Percentiles rank a stretch among this genome's conserved stretches.
phyloP scores from a whole-genome alignment of 2,888 invertebrate species.

The Rhimphoctona megacephalus region DNA sequence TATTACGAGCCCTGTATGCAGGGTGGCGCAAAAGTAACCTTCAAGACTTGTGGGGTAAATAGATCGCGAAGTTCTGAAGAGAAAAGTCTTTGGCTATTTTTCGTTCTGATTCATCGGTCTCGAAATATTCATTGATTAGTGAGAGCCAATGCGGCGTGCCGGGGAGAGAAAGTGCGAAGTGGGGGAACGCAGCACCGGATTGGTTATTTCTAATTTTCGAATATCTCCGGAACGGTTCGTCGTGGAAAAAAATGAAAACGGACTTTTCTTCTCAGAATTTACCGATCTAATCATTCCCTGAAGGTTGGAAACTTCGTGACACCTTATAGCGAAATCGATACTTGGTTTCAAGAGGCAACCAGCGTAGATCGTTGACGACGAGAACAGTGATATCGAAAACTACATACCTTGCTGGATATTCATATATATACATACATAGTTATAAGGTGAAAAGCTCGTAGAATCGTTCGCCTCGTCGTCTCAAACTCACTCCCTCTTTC shows the following conservation, averaged over 20 bases:
- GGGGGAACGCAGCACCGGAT: not conserved
- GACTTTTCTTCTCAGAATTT: not conserved
- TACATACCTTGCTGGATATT: slow-evolving; percentile 10
- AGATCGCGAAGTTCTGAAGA: not conserved
- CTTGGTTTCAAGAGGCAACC: slow-evolving; percentile 57
- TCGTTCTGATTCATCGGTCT: not conserved
- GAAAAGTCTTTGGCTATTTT: not conserved
- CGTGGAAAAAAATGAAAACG: not conserved
- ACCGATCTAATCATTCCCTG: not conserved
- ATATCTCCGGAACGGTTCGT: not conserved
- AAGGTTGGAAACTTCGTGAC: slow-evolving; percentile 20
- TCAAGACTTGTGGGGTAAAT: not conserved
- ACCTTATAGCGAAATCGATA: slow-evolving; percentile 58
- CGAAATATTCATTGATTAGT: not conserved
- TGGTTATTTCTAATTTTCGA: not conserved
- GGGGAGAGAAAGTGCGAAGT: not conserved
- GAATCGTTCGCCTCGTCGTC: slow-evolving; percentile 53
- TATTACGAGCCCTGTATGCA: not conserved
- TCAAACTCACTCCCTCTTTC: slow-evolving; percentile 38
- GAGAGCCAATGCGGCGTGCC: not conserved
- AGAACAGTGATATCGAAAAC: slow-evolving; percentile 30
- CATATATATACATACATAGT: not conserved
- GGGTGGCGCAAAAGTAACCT: not conserved
- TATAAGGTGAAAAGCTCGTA: slow-evolving; percentile 27
- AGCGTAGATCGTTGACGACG: slow-evolving; percentile 58